phyloP scores from a whole-genome alignment of 2,113 vertebrate genomes.

The Cinclus cinclus region DNA sequence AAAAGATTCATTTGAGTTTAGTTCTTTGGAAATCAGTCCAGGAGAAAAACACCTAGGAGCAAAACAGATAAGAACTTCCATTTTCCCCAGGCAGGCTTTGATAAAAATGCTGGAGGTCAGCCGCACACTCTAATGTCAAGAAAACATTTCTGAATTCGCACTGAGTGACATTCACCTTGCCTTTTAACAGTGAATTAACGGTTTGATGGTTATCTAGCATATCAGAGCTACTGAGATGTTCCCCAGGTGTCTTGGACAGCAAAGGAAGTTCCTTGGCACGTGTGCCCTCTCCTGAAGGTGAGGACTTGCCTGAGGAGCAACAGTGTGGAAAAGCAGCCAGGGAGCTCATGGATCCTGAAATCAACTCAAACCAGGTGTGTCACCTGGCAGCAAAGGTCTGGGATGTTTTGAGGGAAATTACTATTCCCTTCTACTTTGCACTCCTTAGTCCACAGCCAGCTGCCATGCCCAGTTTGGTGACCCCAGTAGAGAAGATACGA shows the following conservation, averaged over 20 bases:
- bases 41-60: background rate
- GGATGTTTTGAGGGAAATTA: background rate
- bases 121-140: background rate
- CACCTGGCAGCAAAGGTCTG: background rate
- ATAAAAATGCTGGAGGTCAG: background rate
- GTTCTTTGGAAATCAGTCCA: background rate
- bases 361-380: accelerated
- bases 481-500: background rate
- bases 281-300: background rate
- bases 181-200: background rate
- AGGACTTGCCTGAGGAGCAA: background rate
- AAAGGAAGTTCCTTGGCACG: background rate
- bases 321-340: background rate
- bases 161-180: background rate
- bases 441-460: background rate
- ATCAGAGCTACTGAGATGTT: background rate
- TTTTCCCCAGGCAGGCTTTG: background rate
- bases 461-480: background rate
- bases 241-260: background rate
- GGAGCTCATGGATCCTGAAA: background rate
- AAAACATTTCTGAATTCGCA: background rate
- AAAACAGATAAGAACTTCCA: background rate
- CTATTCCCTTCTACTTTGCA: background rate
- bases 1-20: background rate
- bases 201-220: background rate